Evolutionary conservation across 2,797 vertebrate genomes (phyloP), one percentile per base, ranked within the genome.

Genomic region (Sarcophilus harrisii): DNA sequence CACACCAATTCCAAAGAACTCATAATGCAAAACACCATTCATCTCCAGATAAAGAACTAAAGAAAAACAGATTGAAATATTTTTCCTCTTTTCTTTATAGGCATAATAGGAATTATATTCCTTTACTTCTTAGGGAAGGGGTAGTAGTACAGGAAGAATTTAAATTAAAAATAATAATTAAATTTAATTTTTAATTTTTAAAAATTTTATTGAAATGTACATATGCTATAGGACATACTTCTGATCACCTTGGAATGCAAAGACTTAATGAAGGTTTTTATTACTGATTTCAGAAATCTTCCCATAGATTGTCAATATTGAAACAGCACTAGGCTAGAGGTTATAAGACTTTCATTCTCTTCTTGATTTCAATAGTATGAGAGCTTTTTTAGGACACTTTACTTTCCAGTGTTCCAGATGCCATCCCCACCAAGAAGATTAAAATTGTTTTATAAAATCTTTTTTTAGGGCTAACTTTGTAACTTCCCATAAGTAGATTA

Each of bases 281-380:
- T 92, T 13, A 45, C 54, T 62, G 59, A 89, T 81, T 96, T 95
- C 91, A 58, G 27, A 87, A 93, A 94, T 92, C 93, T 90, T 57
- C 54, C 10, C 3, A 49, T 91, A 38, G 93, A 4, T 52, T 73
- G 81, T 6, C 3, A 58, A 52, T 52, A 1, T 81, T 49, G 6
- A 81, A 45, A 81, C 8, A 81, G 21, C 18, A 81, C 8, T 45
- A 2, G 0, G 8, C 18, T 81, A 0, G n/a, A 81, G 18, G 18
- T 81, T n/a, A 5, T 38, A n/a, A 24, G n/a, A 81, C n/a, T 95
- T 93, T 28, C 32, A 73, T 58, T 95, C 24, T 94, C 45, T 90
- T 94, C 14, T 73, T 91, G 58, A 12, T 30, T 93, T 66, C 81
- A 58, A 90, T 60, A 94, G 93, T n/a, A 95, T 32, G 3, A 54